Percentiles rank a stretch among this genome's conserved stretches.
phyloP scores from a whole-genome alignment of 2,797 vertebrate genomes.

The Sitta carolinensis region DNA sequence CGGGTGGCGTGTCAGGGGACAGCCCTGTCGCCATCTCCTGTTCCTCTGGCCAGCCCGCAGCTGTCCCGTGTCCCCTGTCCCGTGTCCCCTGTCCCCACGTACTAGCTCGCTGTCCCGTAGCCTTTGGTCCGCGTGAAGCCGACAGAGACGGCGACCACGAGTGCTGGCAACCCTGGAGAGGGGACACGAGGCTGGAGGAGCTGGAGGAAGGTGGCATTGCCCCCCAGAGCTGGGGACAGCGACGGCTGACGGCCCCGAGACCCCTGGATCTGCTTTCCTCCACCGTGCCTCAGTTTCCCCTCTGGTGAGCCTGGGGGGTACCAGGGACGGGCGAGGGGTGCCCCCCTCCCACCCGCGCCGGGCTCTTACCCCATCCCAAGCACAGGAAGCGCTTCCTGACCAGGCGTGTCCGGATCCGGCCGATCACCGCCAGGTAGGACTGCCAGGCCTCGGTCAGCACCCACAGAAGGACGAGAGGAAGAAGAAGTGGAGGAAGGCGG shows the following conservation, averaged over 20 bases:
- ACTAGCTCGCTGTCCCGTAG: slow-evolving; percentile 97
- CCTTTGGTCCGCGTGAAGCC: slow-evolving; percentile 98
- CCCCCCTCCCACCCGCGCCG: accelerated
- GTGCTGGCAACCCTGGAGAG: slow-evolving; percentile 90
- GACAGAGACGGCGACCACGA: slow-evolving; percentile 96
- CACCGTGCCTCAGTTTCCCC: not conserved
- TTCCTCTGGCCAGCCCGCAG: not conserved
- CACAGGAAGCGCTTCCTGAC: slow-evolving; percentile 98
- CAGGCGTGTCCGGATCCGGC: slow-evolving; percentile 94
- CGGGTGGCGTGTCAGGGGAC: not conserved
- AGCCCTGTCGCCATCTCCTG: not conserved
- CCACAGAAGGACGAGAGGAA: slow-evolving; percentile 99
- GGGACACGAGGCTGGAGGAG: not conserved
- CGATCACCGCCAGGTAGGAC: slow-evolving; percentile 96
- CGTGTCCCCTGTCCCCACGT: slow-evolving; percentile 71
- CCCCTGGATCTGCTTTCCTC: not conserved
- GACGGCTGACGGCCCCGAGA: not conserved
- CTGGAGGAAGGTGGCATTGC: not conserved
- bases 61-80: not conserved
- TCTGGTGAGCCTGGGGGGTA: not conserved
- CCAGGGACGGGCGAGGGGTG: accelerated
- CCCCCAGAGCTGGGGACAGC: not conserved
- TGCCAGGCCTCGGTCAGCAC: slow-evolving; percentile 99
- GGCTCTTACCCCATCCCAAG: slow-evolving; percentile 95
- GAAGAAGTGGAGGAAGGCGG: slow-evolving; percentile 98